Evolutionary conservation across 2,113 vertebrate species (phyloP).

Genomic region (Cryptoleucopteryx plumbea): DNA sequence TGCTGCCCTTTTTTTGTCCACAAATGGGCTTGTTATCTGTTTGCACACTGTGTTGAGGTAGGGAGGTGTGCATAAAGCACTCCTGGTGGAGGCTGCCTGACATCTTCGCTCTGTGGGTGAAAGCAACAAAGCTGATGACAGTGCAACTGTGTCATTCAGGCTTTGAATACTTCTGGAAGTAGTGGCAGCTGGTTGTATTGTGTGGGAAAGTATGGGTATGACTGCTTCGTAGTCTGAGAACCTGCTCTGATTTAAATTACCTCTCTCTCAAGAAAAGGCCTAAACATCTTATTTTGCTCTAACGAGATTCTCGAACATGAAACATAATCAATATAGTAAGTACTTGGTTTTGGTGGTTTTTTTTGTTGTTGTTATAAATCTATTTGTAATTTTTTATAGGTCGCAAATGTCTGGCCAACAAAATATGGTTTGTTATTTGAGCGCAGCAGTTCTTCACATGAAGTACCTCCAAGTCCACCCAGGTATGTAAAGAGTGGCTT

Average conservation of each 20-base stretch:
- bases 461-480: slow-evolving; percentile 78
- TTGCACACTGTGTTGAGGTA: rapidly evolving
- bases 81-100: not conserved
- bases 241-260: not conserved
- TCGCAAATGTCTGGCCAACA: slow-evolving; percentile 91
- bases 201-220: not conserved
- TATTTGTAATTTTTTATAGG: slow-evolving; percentile 63
- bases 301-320: rapidly evolving
- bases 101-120: not conserved
- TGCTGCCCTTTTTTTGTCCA: not conserved
- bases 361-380: not conserved
- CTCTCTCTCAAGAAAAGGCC: not conserved
- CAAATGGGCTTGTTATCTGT: not conserved
- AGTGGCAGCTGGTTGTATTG: not conserved
- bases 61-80: not conserved
- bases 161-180: not conserved
- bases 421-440: slow-evolving; percentile 93
- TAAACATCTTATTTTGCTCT: not conserved
- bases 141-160: not conserved
- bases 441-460: slow-evolving; percentile 82
- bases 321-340: not conserved
- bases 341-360: not conserved
- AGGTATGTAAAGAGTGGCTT: slow-evolving; percentile 69
- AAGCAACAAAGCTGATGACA: not conserved
- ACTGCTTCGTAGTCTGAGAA: not conserved